Conservation (phyloP, 2,888 invertebrate species). For the Lasioglossum oenotherae region DNA sequence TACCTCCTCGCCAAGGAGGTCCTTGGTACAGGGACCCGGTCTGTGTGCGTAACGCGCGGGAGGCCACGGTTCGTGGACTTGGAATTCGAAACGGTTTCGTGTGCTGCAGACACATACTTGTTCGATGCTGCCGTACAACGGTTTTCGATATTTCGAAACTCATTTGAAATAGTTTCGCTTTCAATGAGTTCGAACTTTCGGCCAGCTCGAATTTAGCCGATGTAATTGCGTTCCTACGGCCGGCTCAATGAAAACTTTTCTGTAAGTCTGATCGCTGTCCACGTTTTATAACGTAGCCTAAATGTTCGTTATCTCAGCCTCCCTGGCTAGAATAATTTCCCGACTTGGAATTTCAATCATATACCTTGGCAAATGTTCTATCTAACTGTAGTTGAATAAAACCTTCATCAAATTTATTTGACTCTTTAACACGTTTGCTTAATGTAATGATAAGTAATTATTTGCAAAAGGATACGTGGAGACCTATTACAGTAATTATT, state of each 20-base stretch:
- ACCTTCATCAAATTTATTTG: neutral
- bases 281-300: neutral
- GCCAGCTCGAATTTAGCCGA: neutral
- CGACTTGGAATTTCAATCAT: neutral
- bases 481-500: neutral
- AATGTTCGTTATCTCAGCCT: neutral
- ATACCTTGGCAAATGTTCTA: neutral
- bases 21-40: neutral
- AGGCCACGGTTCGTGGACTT: neutral
- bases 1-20: neutral
- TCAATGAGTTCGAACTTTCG: neutral
- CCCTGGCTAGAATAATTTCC: neutral
- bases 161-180: neutral
- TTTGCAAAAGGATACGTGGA: neutral
- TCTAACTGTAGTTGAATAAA: neutral
- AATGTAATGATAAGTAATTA: neutral
- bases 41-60: neutral
- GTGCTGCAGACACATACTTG: neutral
- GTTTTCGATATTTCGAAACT: slow-evolving; percentile 13
- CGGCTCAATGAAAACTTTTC: neutral
- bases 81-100: slow-evolving; percentile 15
- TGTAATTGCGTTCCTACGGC: neutral
- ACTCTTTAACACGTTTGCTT: neutral
- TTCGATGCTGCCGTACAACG: neutral
- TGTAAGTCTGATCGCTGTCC: neutral